phyloP scores from a whole-genome alignment of 2,888 invertebrate genomes.

The Lasioglossum lativentre region DNA sequence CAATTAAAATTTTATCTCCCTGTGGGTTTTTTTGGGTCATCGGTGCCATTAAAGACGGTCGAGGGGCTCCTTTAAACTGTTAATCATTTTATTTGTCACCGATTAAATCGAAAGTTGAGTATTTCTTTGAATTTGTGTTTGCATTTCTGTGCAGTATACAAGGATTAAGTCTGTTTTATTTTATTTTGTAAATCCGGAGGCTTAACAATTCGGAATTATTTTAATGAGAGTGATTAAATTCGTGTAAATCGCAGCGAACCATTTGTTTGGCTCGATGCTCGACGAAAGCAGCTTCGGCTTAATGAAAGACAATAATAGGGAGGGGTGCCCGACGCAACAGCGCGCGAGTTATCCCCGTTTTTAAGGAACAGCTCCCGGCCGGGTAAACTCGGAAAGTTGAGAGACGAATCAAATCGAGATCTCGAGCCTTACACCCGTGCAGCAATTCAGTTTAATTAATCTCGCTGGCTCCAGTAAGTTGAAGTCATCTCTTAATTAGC shows the following conservation, averaged over 20 bases:
- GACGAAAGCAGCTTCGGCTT: background rate
- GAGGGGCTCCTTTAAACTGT: background rate
- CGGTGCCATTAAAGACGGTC: background rate
- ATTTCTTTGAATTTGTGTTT: too few relatives aligned
- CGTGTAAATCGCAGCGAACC: background rate
- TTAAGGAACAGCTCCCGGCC: background rate
- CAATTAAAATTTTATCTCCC: background rate
- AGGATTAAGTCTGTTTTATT: background rate
- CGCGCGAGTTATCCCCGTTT: constrained; percentile 6
- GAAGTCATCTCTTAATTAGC: constrained; percentile 81
- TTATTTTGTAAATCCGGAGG: background rate
- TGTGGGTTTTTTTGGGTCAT: background rate
- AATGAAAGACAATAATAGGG: background rate
- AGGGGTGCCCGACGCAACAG: background rate
- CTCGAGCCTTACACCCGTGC: constrained; percentile 59
- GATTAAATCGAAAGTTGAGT: too few relatives aligned
- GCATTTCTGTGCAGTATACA: too few relatives aligned
- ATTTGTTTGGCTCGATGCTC: background rate
- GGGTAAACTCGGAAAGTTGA: constrained; percentile 41
- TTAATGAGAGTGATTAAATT: background rate
- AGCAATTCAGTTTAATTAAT: constrained; percentile 80
- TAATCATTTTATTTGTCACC: background rate
- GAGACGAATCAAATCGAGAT: constrained; percentile 69
- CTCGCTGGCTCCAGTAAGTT: constrained; percentile 68
- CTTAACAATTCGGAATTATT: background rate